These are phyloP conservation scores for Naja naja DNA, from an alignment of 2,113 vertebrate genomes.

Conservation along the genomic window DNA sequence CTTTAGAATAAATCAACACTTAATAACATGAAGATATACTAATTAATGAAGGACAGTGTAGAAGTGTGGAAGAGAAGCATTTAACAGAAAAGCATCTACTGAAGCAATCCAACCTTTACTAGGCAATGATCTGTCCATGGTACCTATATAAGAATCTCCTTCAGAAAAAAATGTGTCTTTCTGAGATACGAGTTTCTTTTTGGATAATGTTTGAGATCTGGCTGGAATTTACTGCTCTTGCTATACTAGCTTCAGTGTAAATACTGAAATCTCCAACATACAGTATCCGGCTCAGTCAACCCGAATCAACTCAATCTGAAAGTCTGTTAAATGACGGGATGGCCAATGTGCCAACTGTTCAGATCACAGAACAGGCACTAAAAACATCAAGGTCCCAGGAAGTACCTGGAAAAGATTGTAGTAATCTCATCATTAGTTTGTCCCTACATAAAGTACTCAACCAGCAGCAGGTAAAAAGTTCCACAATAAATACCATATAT, in stretches of 20 bases:
- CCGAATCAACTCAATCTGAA: not conserved
- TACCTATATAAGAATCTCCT: not conserved
- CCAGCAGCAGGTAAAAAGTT: not conserved
- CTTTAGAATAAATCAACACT: not conserved
- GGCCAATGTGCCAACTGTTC: not conserved
- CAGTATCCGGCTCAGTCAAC: not conserved
- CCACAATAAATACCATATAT: not conserved
- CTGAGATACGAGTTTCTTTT: not conserved
- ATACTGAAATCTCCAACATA: not conserved
- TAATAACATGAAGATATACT: not conserved
- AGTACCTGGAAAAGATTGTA: not conserved
- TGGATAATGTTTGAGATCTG: not conserved
- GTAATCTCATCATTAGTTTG: not conserved
- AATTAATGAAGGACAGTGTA: not conserved
- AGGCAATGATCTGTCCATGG: not conserved
- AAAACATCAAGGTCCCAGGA: not conserved
- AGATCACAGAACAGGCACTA: not conserved
- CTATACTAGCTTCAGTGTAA: not conserved
- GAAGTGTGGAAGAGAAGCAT: not conserved
- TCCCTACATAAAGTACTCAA: not conserved
- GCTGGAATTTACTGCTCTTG: not conserved
- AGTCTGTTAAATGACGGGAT: not conserved
- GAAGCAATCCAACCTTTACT: not conserved
- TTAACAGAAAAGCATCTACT: not conserved
- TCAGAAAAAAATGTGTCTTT: not conserved